Conservation (phyloP, 2,797 vertebrate species). For the Harpagifer antarcticus region DNA sequence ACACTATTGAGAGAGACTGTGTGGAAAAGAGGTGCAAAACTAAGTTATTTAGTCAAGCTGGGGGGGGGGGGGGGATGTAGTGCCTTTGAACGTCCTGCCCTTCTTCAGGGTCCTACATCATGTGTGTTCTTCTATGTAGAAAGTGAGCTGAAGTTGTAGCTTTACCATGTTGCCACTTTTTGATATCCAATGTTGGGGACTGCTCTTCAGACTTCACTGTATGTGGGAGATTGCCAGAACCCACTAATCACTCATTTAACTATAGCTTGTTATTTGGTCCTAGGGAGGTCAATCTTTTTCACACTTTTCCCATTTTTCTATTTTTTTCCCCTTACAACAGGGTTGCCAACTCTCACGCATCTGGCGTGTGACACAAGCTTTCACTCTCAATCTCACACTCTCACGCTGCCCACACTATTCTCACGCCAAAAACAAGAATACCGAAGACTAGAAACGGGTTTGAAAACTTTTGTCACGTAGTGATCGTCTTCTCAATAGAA, state of each 20-base stretch:
- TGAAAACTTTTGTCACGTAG: too few relatives aligned
- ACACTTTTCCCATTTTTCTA: background rate
- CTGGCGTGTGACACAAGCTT: too few relatives aligned
- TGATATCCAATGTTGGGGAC: background rate
- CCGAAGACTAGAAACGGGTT: too few relatives aligned
- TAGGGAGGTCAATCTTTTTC: background rate
- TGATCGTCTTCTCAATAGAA: too few relatives aligned
- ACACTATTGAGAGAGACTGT: constrained; percentile 14
- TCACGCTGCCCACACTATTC: too few relatives aligned
- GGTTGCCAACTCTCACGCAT: too few relatives aligned
- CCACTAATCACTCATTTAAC: background rate
- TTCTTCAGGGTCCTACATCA: background rate
- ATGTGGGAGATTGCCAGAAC: background rate
- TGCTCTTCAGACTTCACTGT: background rate
- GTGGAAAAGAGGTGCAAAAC: constrained; percentile 10
- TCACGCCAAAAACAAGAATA: too few relatives aligned
- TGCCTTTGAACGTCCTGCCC: constrained; percentile 3
- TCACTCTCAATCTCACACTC: too few relatives aligned
- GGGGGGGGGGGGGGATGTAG: background rate
- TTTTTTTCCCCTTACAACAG: background rate
- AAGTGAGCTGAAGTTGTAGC: background rate
- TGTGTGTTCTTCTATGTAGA: background rate
- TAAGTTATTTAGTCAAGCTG: constrained; percentile 30
- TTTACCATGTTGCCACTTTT: constrained; percentile 6
- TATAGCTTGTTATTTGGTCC: background rate